These are phyloP conservation scores for Apocrypta bakeri DNA, from an alignment of 1,140 invertebrate genomes.

Conservation along the genomic window DNA sequence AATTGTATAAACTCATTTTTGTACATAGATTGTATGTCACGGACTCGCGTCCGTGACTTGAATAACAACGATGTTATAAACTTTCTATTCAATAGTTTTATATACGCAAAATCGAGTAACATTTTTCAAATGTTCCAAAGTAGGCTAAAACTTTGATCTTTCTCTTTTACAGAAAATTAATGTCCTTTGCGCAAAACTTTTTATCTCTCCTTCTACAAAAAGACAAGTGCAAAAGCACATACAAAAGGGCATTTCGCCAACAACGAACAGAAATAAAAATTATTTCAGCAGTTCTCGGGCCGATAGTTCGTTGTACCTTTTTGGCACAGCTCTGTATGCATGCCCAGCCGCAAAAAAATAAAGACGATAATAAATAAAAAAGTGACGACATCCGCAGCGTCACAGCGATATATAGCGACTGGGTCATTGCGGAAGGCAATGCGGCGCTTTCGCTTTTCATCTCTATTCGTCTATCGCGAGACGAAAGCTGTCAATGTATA, in stretches of 20 bases:
- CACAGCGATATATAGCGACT: conserved; percentile 51
- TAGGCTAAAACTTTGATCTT: neutral
- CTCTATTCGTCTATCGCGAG: neutral
- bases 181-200: neutral
- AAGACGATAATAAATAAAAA: neutral
- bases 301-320: conserved; percentile 55
- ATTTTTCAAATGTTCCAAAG: neutral
- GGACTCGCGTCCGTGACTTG: no score
- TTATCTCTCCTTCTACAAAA: no score
- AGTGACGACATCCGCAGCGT: neutral
- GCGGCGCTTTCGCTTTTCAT: conserved; percentile 50
- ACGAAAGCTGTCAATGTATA: neutral
- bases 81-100: no score
- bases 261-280: conserved; percentile 6
- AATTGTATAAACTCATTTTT: no score
- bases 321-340: conserved; percentile 53
- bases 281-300: neutral
- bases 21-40: no score
- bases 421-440: conserved; percentile 63
- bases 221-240: no score
- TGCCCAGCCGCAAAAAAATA: neutral
- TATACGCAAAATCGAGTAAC: no score
- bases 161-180: neutral
- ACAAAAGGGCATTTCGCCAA: neutral
- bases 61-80: no score